Base-by-base conservation (phyloP, 2,888 invertebrate genomes). In the Apoda limacodes region DNA sequence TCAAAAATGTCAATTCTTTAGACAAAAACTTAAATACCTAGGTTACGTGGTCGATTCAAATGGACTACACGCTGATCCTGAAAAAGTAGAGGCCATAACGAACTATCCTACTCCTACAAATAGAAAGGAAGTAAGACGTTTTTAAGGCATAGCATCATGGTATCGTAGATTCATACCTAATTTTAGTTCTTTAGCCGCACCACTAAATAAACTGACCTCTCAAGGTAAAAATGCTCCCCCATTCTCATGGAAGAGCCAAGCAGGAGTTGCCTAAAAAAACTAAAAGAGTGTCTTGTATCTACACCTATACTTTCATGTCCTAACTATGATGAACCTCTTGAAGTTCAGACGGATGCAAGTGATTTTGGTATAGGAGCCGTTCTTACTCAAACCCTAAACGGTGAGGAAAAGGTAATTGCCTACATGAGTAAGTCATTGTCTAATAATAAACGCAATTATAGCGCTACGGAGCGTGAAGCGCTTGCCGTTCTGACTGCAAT, bases 391-490 rank as follows among this genome's bases (percentile, higher is more conserved):
- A 38, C 19, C 2, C 22, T 44, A 6, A 27, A 46, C 5, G 45
- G 42, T 5, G 21, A 11, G 3, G 52, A 49, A 25, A 28, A 33
- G 5, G 28, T 27, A 1, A 30, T 45, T 9, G 39, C 43, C 1
- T 42, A 34, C 11, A 38, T 42, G 40, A 45, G 43, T 20, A 34
- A 30, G 2, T 39, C 39, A 0, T 26, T 43, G 1, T 29, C 30
- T n/a, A 6, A 11, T 1, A 28, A 26, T 1, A 48, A 52, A 24
- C 13, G 20, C 3, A 51, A 50, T 9, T 53, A 51, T 14, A 45
- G 47, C 12, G 28, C 37, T 0, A 53, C 54, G 0, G 54, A 56
- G 29, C 25, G 50, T 0, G 52, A 54, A 23, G 25, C 49, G 0
- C 20, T 54, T 0, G 51, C 52, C 2, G 51, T 51, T 0, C 13